Base-by-base conservation (phyloP, 2,888 invertebrate species). In the Tinea pellionella region DNA sequence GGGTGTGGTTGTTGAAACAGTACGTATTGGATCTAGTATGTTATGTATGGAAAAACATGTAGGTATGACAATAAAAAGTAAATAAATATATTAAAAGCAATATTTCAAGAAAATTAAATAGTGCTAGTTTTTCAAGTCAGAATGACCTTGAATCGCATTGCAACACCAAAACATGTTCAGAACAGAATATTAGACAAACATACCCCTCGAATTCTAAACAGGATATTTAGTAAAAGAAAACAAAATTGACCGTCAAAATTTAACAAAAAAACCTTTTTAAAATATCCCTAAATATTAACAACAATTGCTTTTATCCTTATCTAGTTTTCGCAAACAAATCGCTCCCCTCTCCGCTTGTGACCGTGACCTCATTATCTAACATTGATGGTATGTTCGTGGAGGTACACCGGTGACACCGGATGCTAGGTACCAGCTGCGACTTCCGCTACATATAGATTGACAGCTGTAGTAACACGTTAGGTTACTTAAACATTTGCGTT, bases 391-490 rank as follows among this genome's bases (percentile, higher is more conserved):
- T n/a, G 78, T 77, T 78, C 76, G 74, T 77, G 74, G 75, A 64
- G 65, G 65, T 29, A 32, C 64, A 63, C 64, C 68, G 66, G 66
- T 71, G 75, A 71, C 75, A 74, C 77, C 80, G 82, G 84, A 83
- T 77, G 77, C 70, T 65, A 65, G 60, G 65, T 63, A 62, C 73
- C 81, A 84, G 78, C 81, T 84, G 82, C 80, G 67, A 75, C 32
- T 80, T 77, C 78, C 78, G 75, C 73, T 73, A 32, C 30, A 12
- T 57, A 57, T 57, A 15, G 53, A 53, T 53, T 53, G 53, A 53
- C 53, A 53, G 53, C 53, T 53, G 53, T 13, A 47, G 53, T 3
- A 53, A 53, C 47, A 47, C 47, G 47, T 47, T 47, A 47, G 47
- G 47, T 16, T 47, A 47, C 47, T 16, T 37, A 6, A 37, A 37